Conservation (phyloP, 2,888 invertebrate species). For the Nemotelus pantherinus region DNA sequence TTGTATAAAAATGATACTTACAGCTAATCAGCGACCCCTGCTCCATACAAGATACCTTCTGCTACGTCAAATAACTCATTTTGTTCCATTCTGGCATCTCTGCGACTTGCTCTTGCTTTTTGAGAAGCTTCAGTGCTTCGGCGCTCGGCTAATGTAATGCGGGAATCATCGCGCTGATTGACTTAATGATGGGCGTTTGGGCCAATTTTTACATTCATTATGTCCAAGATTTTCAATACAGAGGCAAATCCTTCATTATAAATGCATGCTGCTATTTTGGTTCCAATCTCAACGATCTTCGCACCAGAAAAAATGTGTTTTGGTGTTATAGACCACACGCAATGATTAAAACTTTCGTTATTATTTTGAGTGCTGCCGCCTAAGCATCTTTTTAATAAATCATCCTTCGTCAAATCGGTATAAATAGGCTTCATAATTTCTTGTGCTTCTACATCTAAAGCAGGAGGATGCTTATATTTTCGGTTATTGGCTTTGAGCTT, state of each 20-base stretch:
- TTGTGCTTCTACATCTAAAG: no score
- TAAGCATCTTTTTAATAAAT: constrained; percentile 17
- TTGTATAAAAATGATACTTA: no score
- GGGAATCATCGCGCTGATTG: no score
- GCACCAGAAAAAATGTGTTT: no score
- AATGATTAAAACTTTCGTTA: constrained; percentile 8
- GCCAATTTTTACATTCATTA: constrained; percentile 1
- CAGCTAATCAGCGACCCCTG: no score
- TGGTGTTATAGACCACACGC: no score
- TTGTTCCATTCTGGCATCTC: constrained; percentile 14
- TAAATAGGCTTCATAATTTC: no score
- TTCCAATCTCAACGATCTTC: constrained; percentile 11
- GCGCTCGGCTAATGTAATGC: no score
- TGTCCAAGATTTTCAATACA: background rate
- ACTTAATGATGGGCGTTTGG: background rate
- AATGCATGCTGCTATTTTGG: constrained; percentile 8
- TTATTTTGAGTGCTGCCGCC: constrained; percentile 13
- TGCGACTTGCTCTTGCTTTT: constrained; percentile 8
- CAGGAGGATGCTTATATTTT: no score
- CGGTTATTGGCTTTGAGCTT: no score
- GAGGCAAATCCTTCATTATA: constrained; percentile 12
- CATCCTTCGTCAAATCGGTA: no score
- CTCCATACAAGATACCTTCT: constrained; percentile 5
- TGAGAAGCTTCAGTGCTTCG: constrained; percentile 5
- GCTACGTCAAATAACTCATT: constrained; percentile 4